Evolutionary conservation across 2,113 vertebrate species (phyloP), one percentile per base, ranked within the genome.

Genomic region (Cyprinodon brontotheroides): DNA sequence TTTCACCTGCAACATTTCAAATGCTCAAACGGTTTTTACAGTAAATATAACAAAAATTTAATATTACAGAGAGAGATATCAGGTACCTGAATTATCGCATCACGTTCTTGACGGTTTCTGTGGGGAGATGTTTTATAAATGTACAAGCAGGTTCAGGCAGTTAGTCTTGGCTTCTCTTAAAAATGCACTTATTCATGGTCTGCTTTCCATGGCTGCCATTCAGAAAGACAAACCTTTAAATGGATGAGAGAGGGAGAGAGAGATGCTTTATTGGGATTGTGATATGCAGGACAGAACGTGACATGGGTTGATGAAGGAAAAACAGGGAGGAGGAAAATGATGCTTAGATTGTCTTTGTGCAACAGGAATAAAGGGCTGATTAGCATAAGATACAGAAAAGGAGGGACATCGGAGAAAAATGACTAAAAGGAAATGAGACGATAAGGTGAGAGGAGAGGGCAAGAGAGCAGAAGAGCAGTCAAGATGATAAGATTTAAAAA

Each of bases 141-240:
- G 50, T n/a, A 15, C 50, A 11, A 11, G 6, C 11, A 9, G 3
- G 41, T 6, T 6, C 41, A 41, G 9, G 41, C 41, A 41, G 41
- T 41, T 4, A 41, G 41, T 9, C 41, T 9, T 41, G 50, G 50
- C 4, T 57, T 5, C 29, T 3, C 9, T 37, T 61, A 14, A 61
- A 14, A 37, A 61, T 37, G 12, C 61, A 62, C 36, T 61, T 37
- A 73, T 62, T 71, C 67, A 29, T 36, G 3, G 20, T 38, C 12
- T 45, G 71, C 65, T 59, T 84, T 59, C 78, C 82, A 74, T 67
- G 61, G 72, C 72, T 65, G 53, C 65, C 36, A 63, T 61, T 87
- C 61, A 75, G 67, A 63, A 43, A 63, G n/a, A 60, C 29, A 70
- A 64, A 75, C 15, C 20, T 12, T 39, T 53, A 48, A 22, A 37